Percentiles rank a stretch among this genome's conserved stretches.
These are phyloP conservation scores for Netelia inedita DNA, from an alignment of 2,888 invertebrate genomes.

Conservation along the genomic window DNA sequence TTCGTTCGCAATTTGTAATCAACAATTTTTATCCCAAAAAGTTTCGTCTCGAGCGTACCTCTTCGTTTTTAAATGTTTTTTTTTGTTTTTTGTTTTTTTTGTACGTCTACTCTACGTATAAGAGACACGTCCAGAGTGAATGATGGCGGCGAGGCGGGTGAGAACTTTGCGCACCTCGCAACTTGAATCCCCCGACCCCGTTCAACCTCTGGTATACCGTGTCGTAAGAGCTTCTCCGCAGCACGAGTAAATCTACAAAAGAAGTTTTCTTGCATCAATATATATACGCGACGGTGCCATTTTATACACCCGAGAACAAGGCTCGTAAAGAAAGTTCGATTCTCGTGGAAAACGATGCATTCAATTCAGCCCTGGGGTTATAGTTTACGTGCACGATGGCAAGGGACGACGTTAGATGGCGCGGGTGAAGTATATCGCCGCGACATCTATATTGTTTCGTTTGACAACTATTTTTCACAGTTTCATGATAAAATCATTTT, in stretches of 20 bases:
- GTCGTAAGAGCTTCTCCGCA: constrained; percentile 44
- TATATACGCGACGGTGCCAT: not conserved
- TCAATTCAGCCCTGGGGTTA: constrained; percentile 40
- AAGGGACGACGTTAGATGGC: constrained; percentile 29
- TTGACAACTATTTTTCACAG: not conserved
- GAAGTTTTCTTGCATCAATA: constrained; percentile 40
- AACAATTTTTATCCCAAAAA: not conserved
- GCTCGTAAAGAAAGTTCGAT: constrained; percentile 63
- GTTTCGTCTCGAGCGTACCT: not conserved
- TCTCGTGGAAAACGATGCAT: constrained; percentile 59
- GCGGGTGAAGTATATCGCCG: not conserved
- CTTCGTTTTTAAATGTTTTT: not conserved
- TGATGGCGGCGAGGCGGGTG: constrained; percentile 18
- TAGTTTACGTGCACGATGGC: not conserved
- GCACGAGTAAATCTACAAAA: constrained; percentile 61
- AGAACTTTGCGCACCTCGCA: constrained; percentile 42
- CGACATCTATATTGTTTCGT: not conserved
- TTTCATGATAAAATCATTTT: not conserved
- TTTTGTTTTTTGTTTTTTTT: not conserved
- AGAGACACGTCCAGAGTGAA: constrained; percentile 1
- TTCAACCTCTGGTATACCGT: constrained; percentile 6
- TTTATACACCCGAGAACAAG: constrained; percentile 35
- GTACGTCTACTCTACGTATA: not conserved
- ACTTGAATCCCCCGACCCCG: constrained; percentile 19
- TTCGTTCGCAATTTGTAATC: no score